Evolutionary conservation across 2,888 invertebrate species (phyloP).

Genomic region (Lasioglossum malachurum): DNA sequence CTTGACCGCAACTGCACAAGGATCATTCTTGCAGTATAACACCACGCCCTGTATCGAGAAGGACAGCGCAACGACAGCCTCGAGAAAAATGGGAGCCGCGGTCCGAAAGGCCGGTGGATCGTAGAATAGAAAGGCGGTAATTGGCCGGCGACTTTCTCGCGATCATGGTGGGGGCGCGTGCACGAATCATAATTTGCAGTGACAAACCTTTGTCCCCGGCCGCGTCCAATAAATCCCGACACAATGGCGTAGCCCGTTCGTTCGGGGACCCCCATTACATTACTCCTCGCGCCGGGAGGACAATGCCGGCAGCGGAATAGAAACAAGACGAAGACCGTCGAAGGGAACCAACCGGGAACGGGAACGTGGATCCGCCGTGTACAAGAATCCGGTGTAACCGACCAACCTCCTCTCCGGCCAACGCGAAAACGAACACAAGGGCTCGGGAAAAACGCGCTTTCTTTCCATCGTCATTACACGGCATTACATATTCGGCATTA

Average conservation of each 20-base stretch:
- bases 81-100: neutral
- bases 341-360: neutral
- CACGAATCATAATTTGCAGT: conserved; percentile 65
- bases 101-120: conserved; percentile 21
- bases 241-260: conserved; percentile 63
- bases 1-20: no score
- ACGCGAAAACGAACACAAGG: neutral
- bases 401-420: neutral
- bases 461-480: neutral
- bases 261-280: conserved; percentile 53
- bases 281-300: conserved; percentile 65
- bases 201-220: conserved; percentile 65
- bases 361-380: neutral
- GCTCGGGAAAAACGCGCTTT: neutral
- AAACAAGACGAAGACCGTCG: conserved; percentile 47
- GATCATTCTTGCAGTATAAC: neutral
- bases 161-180: conserved; percentile 30
- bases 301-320: conserved; percentile 58
- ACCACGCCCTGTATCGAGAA: neutral
- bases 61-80: neutral
- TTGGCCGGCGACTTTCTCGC: conserved; percentile 58
- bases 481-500: neutral
- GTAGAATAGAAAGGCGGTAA: conserved; percentile 57
- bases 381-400: conserved; percentile 1
- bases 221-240: conserved; percentile 68